phyloP scores from a whole-genome alignment of 2,113 vertebrate species.

The Agapornis roseicollis region DNA sequence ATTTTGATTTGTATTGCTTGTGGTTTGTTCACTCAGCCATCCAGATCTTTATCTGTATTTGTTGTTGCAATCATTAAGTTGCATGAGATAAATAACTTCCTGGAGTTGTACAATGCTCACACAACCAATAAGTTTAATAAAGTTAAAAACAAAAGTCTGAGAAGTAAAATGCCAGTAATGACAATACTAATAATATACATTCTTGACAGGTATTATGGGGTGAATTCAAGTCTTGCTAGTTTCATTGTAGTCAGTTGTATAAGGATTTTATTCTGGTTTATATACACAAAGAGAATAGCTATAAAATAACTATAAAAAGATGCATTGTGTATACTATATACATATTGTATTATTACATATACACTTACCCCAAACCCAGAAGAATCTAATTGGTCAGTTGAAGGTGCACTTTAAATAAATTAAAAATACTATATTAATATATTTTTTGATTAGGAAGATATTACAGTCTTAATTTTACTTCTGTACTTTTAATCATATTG shows the following conservation, averaged over 20 bases:
- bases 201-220: neutral
- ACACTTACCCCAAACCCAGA: neutral
- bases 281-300: neutral
- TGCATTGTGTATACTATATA: neutral
- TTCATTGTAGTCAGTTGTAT: neutral
- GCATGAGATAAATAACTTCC: neutral
- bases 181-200: neutral
- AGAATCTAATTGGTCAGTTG: neutral
- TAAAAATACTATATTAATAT: neutral
- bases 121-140: neutral
- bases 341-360: fast-evolving
- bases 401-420: neutral
- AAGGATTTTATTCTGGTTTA: neutral
- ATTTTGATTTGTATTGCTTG: conserved; percentile 12
- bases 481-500: neutral
- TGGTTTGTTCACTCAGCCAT: neutral
- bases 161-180: neutral
- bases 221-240: neutral
- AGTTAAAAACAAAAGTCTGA: neutral
- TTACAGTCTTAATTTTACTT: neutral
- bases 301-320: neutral
- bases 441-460: neutral
- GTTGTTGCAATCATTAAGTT: neutral
- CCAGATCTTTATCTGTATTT: neutral
- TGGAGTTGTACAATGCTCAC: neutral